phyloP scores from a whole-genome alignment of 2,113 vertebrate species.

The Pelusios castaneus region DNA sequence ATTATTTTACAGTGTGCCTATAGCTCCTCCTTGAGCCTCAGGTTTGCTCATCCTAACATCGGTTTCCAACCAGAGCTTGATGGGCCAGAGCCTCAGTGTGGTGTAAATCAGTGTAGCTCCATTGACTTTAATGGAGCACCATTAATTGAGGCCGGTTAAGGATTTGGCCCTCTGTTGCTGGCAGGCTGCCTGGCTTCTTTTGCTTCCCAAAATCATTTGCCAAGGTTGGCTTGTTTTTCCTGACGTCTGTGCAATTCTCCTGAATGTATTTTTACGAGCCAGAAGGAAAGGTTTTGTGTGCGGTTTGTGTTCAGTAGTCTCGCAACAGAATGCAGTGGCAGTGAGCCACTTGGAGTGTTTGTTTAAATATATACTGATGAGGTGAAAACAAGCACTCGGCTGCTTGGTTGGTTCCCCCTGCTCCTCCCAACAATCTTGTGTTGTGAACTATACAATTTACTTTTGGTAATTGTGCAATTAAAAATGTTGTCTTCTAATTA shows the following conservation, averaged over 20 bases:
- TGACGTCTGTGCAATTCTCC: background rate
- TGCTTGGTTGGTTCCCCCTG: background rate
- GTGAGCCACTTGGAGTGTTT: background rate
- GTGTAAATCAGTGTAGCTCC: background rate
- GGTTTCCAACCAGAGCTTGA: background rate
- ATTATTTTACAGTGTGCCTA: background rate
- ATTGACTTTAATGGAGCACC: background rate
- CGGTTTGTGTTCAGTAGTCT: background rate
- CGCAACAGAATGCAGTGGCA: background rate
- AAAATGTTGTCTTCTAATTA: conserved; percentile 62
- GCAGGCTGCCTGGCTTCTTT: background rate
- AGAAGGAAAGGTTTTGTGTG: background rate
- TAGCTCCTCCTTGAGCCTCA: background rate
- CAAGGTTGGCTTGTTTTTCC: background rate
- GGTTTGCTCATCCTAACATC: background rate
- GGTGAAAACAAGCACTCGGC: background rate
- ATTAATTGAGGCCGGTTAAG: background rate
- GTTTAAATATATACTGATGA: background rate
- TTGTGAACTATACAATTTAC: background rate
- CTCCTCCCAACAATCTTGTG: background rate
- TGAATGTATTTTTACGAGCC: background rate
- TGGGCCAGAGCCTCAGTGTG: background rate
- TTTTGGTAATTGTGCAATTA: conserved; percentile 55
- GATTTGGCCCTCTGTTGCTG: background rate
- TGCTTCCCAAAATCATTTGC: background rate